Conservation (phyloP, 2,888 invertebrate genomes). For the Lapara coniferarum region DNA sequence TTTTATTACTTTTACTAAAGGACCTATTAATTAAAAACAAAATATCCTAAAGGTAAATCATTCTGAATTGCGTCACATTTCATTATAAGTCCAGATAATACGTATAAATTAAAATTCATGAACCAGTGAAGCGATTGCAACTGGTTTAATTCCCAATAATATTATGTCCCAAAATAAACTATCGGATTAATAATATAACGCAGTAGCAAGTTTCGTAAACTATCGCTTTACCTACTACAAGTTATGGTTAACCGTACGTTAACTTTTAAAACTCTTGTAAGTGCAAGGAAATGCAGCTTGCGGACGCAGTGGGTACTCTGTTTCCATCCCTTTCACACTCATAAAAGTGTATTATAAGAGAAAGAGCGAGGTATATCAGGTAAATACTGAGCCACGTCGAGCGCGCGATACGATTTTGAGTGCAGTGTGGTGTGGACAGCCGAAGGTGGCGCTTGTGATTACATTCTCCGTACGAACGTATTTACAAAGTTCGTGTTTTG, state of each 20-base stretch:
- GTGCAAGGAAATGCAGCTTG: slow-evolving; percentile 61
- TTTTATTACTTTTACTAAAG: too few relatives aligned
- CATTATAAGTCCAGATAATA: neutral
- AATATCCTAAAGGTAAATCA: too few relatives aligned
- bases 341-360: slow-evolving; percentile 35
- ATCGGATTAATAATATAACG: neutral
- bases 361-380: slow-evolving; percentile 61
- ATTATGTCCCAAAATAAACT: neutral
- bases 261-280: slow-evolving; percentile 58
- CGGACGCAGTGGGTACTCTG: neutral
- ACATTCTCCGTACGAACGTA: slow-evolving; percentile 55
- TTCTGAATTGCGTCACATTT: too few relatives aligned
- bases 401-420: slow-evolving; percentile 36
- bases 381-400: slow-evolving; percentile 39
- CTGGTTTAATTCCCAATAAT: neutral
- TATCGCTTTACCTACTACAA: slow-evolving; percentile 2
- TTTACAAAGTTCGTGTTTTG: slow-evolving; percentile 78
- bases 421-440: slow-evolving; percentile 56
- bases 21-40: too few relatives aligned
- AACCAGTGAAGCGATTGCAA: neutral
- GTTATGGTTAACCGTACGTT: slow-evolving; percentile 9
- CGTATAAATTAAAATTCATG: neutral
- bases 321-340: slow-evolving; percentile 9
- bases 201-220: neutral
- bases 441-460: slow-evolving; percentile 48